Percentiles rank a stretch among this genome's conserved stretches.
These are phyloP conservation scores for Epirrhoe alternata DNA, from an alignment of 2,888 invertebrate genomes.

Conservation along the genomic window DNA sequence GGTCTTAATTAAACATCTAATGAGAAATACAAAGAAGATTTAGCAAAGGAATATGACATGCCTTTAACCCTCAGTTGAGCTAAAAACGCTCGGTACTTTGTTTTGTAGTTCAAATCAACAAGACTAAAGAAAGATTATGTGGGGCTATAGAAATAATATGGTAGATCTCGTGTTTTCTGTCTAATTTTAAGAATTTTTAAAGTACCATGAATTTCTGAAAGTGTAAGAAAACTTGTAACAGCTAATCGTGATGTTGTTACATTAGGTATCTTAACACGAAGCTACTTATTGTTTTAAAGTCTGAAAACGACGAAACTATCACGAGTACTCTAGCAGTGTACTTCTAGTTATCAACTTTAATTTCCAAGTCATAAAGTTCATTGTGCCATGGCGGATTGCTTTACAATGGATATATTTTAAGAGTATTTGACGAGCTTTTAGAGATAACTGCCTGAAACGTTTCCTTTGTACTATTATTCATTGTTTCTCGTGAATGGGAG, in stretches of 20 bases:
- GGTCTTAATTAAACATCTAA: neutral
- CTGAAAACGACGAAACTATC: neutral
- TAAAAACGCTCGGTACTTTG: neutral
- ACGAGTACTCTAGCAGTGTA: neutral
- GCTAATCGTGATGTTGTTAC: neutral
- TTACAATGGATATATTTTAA: conserved; percentile 66
- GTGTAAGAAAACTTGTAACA: neutral
- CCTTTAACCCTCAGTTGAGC: neutral
- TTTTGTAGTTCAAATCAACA: neutral
- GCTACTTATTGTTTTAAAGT: neutral
- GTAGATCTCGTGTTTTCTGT: neutral
- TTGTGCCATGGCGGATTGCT: conserved; percentile 42
- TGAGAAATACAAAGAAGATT: neutral
- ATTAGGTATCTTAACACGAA: neutral
- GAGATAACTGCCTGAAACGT: conserved; percentile 76
- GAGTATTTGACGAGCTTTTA: conserved; percentile 77
- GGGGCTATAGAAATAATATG: neutral
- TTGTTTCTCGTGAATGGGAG: conserved; percentile 67
- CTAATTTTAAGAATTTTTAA: neutral
- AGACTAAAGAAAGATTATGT: neutral
- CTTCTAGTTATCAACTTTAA: conserved; percentile 38
- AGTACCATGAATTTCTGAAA: neutral
- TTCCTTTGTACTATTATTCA: conserved; percentile 77
- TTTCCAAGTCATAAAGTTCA: conserved; percentile 45
- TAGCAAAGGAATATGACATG: neutral